These are phyloP conservation scores for Xiphophorus hellerii DNA, from an alignment of 2,113 vertebrate species.

Conservation along the genomic window DNA sequence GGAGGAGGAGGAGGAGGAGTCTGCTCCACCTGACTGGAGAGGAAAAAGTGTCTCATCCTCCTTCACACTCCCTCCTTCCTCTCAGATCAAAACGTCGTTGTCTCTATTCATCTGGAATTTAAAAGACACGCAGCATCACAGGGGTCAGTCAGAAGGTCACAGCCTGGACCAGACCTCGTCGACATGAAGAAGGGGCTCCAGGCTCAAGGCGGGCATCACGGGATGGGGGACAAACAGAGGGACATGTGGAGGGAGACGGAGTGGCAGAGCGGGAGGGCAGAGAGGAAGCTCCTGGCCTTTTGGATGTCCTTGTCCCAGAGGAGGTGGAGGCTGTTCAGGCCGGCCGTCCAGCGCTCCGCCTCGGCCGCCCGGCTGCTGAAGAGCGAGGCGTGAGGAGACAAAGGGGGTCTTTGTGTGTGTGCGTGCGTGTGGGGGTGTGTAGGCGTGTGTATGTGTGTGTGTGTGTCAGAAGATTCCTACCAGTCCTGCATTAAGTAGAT, in stretches of 20 bases:
- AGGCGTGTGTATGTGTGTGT: slow-evolving; percentile 12
- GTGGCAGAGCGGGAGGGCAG: slow-evolving; percentile 62
- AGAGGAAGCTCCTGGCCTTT: slow-evolving; percentile 78
- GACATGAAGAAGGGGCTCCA: slow-evolving; percentile 63
- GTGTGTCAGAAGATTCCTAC: slow-evolving; percentile 45
- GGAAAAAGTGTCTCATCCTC: not conserved
- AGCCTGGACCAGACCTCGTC: slow-evolving; percentile 13
- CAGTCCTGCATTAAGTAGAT: slow-evolving; percentile 55
- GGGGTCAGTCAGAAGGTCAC: not conserved
- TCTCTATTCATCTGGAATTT: slow-evolving; percentile 28
- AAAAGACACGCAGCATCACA: not conserved
- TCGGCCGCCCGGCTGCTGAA: slow-evolving; percentile 74
- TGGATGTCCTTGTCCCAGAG: slow-evolving; percentile 73
- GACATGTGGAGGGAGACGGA: slow-evolving; percentile 42
- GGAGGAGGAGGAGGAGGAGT: slow-evolving; percentile 47
- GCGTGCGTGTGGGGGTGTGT: not conserved
- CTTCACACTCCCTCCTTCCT: slow-evolving; percentile 18
- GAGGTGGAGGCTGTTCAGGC: slow-evolving; percentile 72
- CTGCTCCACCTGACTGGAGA: slow-evolving; percentile 13
- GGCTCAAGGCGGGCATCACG: slow-evolving; percentile 13
- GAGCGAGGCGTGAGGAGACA: slow-evolving; percentile 67
- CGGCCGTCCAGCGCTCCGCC: slow-evolving; percentile 68
- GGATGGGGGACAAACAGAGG: slow-evolving; percentile 35
- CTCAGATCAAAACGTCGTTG: slow-evolving; percentile 9
- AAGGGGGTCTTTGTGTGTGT: slow-evolving; percentile 20